A percentile compares a stretch with the other conserved stretches of the same genome.
Conservation (phyloP, 1,140 invertebrate genomes). For the Tetraneura akinire region DNA sequence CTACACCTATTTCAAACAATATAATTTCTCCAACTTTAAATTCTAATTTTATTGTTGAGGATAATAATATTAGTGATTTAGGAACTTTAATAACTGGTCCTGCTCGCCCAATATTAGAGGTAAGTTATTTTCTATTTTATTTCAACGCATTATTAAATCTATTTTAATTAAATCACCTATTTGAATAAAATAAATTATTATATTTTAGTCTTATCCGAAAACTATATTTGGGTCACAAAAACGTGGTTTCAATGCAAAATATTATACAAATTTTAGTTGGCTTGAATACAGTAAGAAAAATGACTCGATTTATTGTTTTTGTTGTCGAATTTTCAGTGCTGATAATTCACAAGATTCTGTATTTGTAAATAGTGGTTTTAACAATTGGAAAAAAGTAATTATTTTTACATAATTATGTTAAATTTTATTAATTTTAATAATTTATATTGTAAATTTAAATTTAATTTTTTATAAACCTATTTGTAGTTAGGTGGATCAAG, state of each 20-base stretch:
- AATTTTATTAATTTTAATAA: neutral
- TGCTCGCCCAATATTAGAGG: too few species aligned
- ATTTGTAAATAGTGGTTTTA: neutral
- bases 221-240: neutral
- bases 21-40: too few species aligned
- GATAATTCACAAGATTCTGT: neutral
- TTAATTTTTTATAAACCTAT: neutral
- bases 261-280: neutral
- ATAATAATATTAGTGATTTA: too few species aligned
- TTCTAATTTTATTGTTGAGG: too few species aligned
- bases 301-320: neutral
- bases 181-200: too few species aligned
- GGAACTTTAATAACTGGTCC: too few species aligned
- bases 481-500: constrained; percentile 4
- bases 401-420: neutral
- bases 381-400: neutral
- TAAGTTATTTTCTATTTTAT: too few species aligned
- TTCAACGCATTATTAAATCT: too few species aligned
- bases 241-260: neutral
- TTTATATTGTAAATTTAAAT: neutral
- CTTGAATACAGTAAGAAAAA: neutral
- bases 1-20: too few species aligned
- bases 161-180: too few species aligned
- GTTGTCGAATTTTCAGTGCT: neutral
- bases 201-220: constrained; percentile 1